Evolutionary conservation across 2,888 invertebrate species (phyloP).

Genomic region (Lasioglossum pauxillum): DNA sequence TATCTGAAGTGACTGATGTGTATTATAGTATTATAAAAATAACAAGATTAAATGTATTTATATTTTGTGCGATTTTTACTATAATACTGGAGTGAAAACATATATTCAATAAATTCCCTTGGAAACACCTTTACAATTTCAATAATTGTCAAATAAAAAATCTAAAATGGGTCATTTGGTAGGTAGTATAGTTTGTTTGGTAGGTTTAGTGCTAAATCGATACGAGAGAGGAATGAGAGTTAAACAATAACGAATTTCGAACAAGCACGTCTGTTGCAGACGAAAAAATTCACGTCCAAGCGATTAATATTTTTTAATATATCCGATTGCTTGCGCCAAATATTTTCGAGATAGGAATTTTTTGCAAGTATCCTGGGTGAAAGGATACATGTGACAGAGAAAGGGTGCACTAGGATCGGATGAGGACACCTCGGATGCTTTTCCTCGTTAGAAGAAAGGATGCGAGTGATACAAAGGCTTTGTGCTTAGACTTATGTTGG

Average conservation of each 20-base stretch:
- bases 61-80: too few species aligned
- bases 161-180: too few species aligned
- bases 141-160: too few species aligned
- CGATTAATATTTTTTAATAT: not conserved
- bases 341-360: not conserved
- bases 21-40: too few species aligned
- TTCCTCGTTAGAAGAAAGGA: conserved; percentile 13
- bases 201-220: too few species aligned
- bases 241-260: not conserved
- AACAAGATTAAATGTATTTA: too few species aligned
- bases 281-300: not conserved
- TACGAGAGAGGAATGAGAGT: not conserved
- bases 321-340: not conserved
- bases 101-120: too few species aligned
- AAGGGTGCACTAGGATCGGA: not conserved
- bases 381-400: not conserved
- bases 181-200: too few species aligned
- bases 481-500: conserved; percentile 8
- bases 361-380: not conserved
- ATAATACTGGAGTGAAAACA: too few species aligned
- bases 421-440: conserved; percentile 9
- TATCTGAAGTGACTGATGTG: too few species aligned
- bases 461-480: conserved; percentile 9
- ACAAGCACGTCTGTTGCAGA: not conserved
- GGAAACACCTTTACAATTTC: too few species aligned